Conservation (phyloP, 2,797 vertebrate species). For the Myotis myotis region DNA sequence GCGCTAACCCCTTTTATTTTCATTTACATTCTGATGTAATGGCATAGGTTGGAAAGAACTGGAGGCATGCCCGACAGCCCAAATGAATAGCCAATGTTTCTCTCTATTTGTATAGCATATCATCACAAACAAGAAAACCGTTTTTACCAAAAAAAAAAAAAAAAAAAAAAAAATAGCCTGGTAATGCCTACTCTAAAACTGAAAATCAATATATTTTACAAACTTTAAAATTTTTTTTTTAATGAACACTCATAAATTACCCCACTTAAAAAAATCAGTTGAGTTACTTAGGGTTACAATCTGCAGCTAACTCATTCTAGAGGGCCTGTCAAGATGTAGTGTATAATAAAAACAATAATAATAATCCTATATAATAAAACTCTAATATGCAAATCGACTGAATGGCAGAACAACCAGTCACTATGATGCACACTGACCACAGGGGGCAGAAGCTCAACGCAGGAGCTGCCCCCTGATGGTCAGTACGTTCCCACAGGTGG, state of each 20-base stretch:
- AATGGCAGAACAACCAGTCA: no score
- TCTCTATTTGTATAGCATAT: background rate
- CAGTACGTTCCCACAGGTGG: no score
- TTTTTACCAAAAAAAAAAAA: background rate
- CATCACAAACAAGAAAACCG: background rate
- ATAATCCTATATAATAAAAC: background rate
- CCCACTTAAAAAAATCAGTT: background rate
- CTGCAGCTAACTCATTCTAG: background rate
- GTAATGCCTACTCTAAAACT: background rate
- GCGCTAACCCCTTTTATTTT: background rate
- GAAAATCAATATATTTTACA: background rate
- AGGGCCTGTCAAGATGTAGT: background rate
- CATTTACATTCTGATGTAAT: constrained; percentile 44
- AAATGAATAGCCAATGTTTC: background rate
- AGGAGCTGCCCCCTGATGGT: no score
- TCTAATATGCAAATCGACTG: no score
- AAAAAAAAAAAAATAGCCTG: background rate
- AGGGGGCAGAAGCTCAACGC: no score
- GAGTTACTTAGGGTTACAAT: background rate
- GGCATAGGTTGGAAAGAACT: background rate
- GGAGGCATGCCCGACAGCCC: background rate
- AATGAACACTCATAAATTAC: background rate
- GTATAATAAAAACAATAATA: background rate
- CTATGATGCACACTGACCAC: no score
- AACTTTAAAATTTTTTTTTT: background rate